Evolutionary conservation across 2,888 invertebrate species (phyloP).

Genomic region (Ferdinandea cuprea): DNA sequence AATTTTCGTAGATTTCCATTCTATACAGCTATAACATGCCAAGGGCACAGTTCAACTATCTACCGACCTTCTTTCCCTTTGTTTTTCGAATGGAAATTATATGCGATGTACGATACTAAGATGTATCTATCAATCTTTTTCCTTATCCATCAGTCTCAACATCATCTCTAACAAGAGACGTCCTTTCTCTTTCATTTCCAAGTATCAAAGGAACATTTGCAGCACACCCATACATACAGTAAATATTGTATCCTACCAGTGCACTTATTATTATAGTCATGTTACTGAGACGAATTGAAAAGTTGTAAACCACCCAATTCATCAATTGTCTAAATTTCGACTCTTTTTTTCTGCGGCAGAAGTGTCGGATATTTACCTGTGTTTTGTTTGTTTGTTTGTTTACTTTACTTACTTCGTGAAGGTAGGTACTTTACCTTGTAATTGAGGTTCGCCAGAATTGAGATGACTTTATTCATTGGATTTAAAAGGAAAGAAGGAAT

Average conservation of each 20-base stretch:
- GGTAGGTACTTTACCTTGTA: conserved; percentile 27
- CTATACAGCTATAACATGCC: conserved; percentile 10
- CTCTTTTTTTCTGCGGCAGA: conserved; percentile 24
- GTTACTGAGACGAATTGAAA: conserved; percentile 49
- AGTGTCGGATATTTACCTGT: conserved; percentile 36
- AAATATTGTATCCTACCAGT: conserved; percentile 16
- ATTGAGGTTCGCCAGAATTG: conserved; percentile 58
- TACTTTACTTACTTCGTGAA: conserved; percentile 6
- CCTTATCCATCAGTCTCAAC: conserved; percentile 35
- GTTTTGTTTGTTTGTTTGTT: conserved; percentile 46
- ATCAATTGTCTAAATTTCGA: conserved; percentile 41
- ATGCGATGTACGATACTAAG: conserved; percentile 47
- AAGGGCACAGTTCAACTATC: conserved; percentile 26
- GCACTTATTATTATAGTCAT: not conserved
- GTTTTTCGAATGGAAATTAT: conserved; percentile 36
- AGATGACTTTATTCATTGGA: conserved; percentile 54
- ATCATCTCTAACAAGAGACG: conserved; percentile 38
- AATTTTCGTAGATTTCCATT: conserved; percentile 16
- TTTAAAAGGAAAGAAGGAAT: conserved; percentile 36
- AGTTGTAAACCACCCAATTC: conserved; percentile 50
- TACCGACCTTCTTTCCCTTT: conserved; percentile 37
- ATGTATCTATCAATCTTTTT: conserved; percentile 48
- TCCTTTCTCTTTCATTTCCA: conserved; percentile 45
- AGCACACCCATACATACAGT: conserved; percentile 14
- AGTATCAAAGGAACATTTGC: conserved; percentile 47